phyloP scores from a whole-genome alignment of 2,888 invertebrate genomes.

The Andrena haemorrhoa region DNA sequence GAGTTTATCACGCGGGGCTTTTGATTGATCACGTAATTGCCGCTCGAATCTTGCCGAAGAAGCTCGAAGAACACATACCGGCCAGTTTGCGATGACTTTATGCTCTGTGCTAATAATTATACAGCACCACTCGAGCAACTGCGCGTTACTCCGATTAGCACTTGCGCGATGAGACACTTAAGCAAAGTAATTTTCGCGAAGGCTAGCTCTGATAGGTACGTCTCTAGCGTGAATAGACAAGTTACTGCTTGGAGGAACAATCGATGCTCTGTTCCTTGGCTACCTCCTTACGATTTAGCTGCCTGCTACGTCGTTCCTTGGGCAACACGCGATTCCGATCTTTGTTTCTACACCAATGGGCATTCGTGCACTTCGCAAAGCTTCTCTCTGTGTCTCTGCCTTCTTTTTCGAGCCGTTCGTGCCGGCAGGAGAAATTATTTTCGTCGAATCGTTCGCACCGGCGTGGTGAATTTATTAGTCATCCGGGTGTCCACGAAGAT shows the following conservation, averaged over 20 bases:
- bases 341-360: not conserved
- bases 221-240: conserved; percentile 18
- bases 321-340: conserved; percentile 5
- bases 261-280: conserved; percentile 39
- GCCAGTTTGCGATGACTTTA: not conserved
- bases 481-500: not conserved
- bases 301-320: not conserved
- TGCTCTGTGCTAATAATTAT: not conserved
- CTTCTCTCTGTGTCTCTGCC: conserved; percentile 2
- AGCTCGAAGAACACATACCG: not conserved
- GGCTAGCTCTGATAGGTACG: conserved; percentile 9
- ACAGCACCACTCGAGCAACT: not conserved
- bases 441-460: not conserved
- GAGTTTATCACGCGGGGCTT: not conserved
- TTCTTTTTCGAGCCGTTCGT: not conserved
- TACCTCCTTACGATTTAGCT: not conserved
- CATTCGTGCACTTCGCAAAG: not conserved
- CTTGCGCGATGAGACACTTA: not conserved
- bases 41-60: not conserved
- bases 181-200: conserved; percentile 40
- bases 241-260: conserved; percentile 42
- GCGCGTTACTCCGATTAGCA: not conserved
- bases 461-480: not conserved
- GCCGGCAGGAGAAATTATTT: no score
- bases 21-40: conserved; percentile 1